phyloP scores from a whole-genome alignment of 2,888 invertebrate genomes.

The Euzophera pinguis region DNA sequence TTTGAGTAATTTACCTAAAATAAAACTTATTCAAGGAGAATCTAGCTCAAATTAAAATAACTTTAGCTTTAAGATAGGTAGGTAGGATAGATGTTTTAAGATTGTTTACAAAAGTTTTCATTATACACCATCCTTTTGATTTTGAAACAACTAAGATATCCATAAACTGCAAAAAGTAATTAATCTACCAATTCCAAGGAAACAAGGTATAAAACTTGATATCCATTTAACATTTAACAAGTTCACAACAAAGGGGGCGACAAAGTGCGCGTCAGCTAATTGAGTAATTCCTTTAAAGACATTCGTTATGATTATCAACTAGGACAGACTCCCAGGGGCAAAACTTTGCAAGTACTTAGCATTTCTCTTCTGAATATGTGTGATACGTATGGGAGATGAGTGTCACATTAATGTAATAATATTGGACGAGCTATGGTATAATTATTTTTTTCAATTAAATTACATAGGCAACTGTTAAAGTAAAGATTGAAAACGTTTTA shows the following conservation, averaged over 20 bases:
- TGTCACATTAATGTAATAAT: slow-evolving; percentile 23
- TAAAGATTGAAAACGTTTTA: no score
- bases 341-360: slow-evolving; percentile 52
- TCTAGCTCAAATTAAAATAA: no score
- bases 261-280: slow-evolving; percentile 45
- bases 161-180: no score
- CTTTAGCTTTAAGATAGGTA: no score
- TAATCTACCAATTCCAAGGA: no score
- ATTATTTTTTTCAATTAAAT: background rate
- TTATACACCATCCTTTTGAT: no score
- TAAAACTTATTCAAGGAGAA: no score
- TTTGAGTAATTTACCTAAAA: no score
- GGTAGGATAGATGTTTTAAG: no score
- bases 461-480: no score
- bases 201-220: slow-evolving; percentile 7
- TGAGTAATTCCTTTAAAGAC: slow-evolving; percentile 57
- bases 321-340: slow-evolving; percentile 42
- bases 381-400: slow-evolving; percentile 33
- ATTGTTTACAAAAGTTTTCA: no score
- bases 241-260: slow-evolving; percentile 20
- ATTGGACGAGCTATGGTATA: background rate
- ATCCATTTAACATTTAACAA: background rate
- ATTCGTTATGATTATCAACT: slow-evolving; percentile 61
- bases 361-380: slow-evolving; percentile 45
- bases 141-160: no score